Percentiles rank a stretch among this genome's conserved stretches.
phyloP scores from a whole-genome alignment of 2,888 invertebrate species.

The Sceliomorpha sp. region DNA sequence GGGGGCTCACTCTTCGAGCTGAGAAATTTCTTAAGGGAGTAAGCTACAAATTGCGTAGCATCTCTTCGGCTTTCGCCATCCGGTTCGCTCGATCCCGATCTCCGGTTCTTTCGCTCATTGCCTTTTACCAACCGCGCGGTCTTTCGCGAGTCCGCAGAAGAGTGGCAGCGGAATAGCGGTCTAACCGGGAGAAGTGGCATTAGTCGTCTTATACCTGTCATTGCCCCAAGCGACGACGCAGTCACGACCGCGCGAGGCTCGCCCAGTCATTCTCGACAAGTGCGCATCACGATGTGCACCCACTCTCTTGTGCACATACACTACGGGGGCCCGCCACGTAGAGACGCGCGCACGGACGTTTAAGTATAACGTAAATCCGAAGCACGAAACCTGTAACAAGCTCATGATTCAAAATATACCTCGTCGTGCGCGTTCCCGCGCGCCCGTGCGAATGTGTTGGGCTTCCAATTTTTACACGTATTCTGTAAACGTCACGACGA shows the following conservation, averaged over 20 bases:
- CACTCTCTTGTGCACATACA: slow-evolving; percentile 12
- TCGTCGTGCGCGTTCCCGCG: slow-evolving; percentile 6
- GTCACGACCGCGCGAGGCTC: slow-evolving; percentile 68
- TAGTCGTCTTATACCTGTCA: slow-evolving; percentile 61
- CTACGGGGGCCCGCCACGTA: no score
- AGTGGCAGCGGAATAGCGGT: slow-evolving; percentile 54
- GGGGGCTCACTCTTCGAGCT: no score
- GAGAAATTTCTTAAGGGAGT: slow-evolving; percentile 33
- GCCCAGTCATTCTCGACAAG: slow-evolving; percentile 62
- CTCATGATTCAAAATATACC: slow-evolving; percentile 26
- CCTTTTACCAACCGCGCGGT: slow-evolving; percentile 15
- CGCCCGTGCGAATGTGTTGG: no score
- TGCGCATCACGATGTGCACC: slow-evolving; percentile 59
- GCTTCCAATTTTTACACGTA: slow-evolving; percentile 8
- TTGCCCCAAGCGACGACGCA: slow-evolving; percentile 64
- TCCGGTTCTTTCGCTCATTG: slow-evolving; percentile 30
- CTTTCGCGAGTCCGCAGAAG: slow-evolving; percentile 33
- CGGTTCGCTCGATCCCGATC: slow-evolving; percentile 35
- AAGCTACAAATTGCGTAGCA: slow-evolving; percentile 31
- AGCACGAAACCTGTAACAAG: slow-evolving; percentile 12
- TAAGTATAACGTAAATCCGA: no score
- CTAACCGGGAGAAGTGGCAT: slow-evolving; percentile 52
- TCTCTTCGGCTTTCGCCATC: slow-evolving; percentile 33
- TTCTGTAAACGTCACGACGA: slow-evolving; percentile 1
- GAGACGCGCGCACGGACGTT: no score